Base-by-base conservation (phyloP, 2,797 vertebrate species). In the Chloroceryle inda region DNA sequence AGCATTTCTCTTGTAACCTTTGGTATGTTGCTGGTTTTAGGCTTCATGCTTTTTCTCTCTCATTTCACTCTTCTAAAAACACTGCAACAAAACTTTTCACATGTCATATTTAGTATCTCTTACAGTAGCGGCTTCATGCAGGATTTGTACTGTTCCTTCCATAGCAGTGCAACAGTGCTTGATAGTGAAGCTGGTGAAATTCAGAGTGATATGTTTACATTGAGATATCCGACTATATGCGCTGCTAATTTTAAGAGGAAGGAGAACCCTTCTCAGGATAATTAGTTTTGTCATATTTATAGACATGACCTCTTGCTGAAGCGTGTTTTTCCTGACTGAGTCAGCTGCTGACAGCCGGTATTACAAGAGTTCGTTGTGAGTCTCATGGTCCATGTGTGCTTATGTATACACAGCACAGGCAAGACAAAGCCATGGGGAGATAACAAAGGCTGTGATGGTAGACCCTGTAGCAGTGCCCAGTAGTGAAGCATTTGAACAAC, bases 171-270 rank as follows among this genome's bases (percentile, higher is more conserved):
- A 75, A 4, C 17, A 44, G 14, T 69, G 20, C 58, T 83, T 38
- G 11, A 29, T 82, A 56, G 73, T 29, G 56, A 85, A 88, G 67
- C 83, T 92, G 86, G 24, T 95, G 88, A 96, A 79, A 89, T 86
- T 72, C 77, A 86, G 90, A 93, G 71, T 8, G 3, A 67, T 93
- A 14, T 93, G 88, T 96, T 97, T 96, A 94, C 49, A 61, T 10
- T 71, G 64, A 93, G 52, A 71, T 95, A 77, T 79, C 88, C 6
- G 0, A 76, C 56, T 82, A 40, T 89, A 79, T 74, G 82, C 85
- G 49, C 63, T 91, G 80, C 71, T 95, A 29, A 88, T 93, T 97
- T 93, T 93, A 88, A 94, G 74, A 94, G 83, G 90, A 92, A 94
- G 63, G 55, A 84, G 67, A 94, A 67, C 59, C 63, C 67, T 91